Base-by-base conservation (phyloP, 2,113 vertebrate species). In the Perca flavescens region DNA sequence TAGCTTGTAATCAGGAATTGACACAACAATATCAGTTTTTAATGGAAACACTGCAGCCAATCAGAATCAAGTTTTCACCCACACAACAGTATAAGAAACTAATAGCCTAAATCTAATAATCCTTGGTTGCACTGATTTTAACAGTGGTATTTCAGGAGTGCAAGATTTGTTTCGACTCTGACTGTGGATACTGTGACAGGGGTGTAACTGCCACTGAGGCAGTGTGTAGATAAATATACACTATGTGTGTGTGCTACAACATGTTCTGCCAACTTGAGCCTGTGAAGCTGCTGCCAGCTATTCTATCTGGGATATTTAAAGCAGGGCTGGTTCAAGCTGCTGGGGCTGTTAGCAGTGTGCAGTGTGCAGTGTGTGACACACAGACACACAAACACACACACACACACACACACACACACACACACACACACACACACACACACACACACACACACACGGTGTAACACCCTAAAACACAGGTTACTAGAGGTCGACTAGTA, bases 221-320 rank as follows among this genome's bases (percentile, higher is more conserved):
- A 4, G 19, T 4, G 2, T 28, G n/a, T 25, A 17, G 16, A 46
- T 65, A 47, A 15, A 47, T 65, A 10, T 43, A 34, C 31, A 31
- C 9, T 22, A 19, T 65, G 2, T 53, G 25, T 40, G 11, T 54
- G 17, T 56, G 14, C 17, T 31, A 22, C 31, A 52, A 14, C 52
- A 34, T 60, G 79, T 66, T 21, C 50, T 72, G 58, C 36, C 67
- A 71, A 13, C 25, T n/a, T n/a, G 56, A 63, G 19, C 17, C 50
- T 72, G 50, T 65, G 28, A 73, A 52, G 2, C 11, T 11, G 40
- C 28, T 47, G 43, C 36, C 28, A 10, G 40, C 28, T 22, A 9
- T 53, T 21, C 61, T n/a, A 2, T 21, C 56, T 36, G 49, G n/a
- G 43, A 54, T 71, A 77, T 64, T 77, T 71, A 63, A 63, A 77